A percentile compares a stretch with the other conserved stretches of the same genome.
Conservation (phyloP, 1,140 invertebrate genomes). For the Nomia melanderi region DNA sequence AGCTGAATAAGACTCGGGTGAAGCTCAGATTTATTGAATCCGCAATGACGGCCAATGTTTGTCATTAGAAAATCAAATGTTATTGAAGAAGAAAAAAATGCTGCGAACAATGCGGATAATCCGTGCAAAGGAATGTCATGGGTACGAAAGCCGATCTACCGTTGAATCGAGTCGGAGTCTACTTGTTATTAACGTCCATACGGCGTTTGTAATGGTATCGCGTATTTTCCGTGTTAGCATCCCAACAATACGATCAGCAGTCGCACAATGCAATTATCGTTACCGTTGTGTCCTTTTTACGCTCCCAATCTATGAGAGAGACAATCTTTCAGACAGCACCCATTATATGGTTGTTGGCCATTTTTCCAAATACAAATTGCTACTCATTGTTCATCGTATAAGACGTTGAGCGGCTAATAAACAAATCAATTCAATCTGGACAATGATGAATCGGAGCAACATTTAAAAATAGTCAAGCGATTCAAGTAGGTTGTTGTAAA, state of each 20-base stretch:
- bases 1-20: too few species aligned
- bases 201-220: constrained; percentile 14
- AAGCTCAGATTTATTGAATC: too few species aligned
- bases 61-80: too few species aligned
- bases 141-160: background rate
- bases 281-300: constrained; percentile 23
- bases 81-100: background rate
- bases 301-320: constrained; percentile 6
- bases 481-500: too few species aligned
- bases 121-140: constrained; percentile 11
- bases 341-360: constrained; percentile 29
- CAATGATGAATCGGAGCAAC: background rate
- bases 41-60: too few species aligned
- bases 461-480: background rate
- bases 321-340: background rate
- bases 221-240: constrained; percentile 5
- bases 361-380: constrained; percentile 43
- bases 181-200: constrained; percentile 36
- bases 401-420: background rate
- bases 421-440: constrained; percentile 3
- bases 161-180: background rate
- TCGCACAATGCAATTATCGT: constrained; percentile 43
- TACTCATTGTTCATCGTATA: constrained; percentile 13
- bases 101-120: background rate
- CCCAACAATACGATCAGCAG: constrained; percentile 28